phyloP scores from a whole-genome alignment of 2,113 vertebrate genomes.

The Chrysochloris asiatica region DNA sequence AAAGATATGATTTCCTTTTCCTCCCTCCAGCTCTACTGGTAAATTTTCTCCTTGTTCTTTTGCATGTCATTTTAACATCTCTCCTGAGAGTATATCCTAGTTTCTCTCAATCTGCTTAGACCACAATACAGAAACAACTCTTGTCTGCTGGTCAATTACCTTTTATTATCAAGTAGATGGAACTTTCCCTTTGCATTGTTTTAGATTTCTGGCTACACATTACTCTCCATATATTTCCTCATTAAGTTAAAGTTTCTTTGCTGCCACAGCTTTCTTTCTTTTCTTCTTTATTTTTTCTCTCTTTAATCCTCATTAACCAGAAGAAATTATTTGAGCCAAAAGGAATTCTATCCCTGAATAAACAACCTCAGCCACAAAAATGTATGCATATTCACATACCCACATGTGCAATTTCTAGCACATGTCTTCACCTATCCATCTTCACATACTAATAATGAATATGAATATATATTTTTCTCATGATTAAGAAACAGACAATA shows the following conservation, averaged over 20 bases:
- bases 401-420: neutral
- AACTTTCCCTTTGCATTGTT: neutral
- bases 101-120: neutral
- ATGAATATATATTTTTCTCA: neutral
- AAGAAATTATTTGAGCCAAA: neutral
- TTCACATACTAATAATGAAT: neutral
- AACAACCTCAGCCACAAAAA: neutral
- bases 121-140: neutral
- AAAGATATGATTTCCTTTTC: neutral
- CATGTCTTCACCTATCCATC: neutral
- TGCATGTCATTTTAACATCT: neutral
- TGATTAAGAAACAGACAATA: neutral
- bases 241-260: neutral
- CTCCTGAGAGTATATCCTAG: neutral
- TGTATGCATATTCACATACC: neutral
- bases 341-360: slow-evolving; percentile 3
- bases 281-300: neutral
- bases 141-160: neutral
- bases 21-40: neutral
- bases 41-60: neutral
- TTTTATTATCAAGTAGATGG: neutral
- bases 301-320: neutral
- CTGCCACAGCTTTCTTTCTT: neutral
- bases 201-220: neutral
- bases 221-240: neutral